A percentile compares a stretch with the other conserved stretches of the same genome.
phyloP scores from a whole-genome alignment of 2,113 vertebrate species.

The Ammodytes marinus region DNA sequence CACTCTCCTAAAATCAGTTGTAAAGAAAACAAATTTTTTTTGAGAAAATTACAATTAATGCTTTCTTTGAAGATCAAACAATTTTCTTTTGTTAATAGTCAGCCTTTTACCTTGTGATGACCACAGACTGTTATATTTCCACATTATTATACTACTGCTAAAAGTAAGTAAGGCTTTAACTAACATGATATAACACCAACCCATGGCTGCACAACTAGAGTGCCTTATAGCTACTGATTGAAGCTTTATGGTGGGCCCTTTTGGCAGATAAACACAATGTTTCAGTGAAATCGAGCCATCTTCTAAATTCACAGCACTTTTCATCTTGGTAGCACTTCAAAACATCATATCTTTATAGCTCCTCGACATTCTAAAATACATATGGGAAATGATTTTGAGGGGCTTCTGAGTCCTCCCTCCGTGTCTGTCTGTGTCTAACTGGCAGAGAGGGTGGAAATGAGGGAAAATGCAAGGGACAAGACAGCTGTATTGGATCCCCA shows the following conservation, averaged over 20 bases:
- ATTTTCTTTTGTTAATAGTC: constrained; percentile 2
- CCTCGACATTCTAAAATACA: constrained; percentile 54
- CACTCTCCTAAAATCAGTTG: constrained; percentile 10
- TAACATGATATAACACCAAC: not conserved
- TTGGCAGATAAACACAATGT: constrained; percentile 38
- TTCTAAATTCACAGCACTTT: constrained; percentile 54
- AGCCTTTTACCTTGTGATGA: constrained; percentile 17
- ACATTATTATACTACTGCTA: not conserved
- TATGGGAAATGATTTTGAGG: constrained; percentile 44
- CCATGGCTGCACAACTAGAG: not conserved
- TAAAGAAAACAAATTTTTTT: not conserved
- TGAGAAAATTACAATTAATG: not conserved
- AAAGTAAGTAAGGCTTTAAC: too few species aligned
- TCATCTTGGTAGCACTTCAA: constrained; percentile 47
- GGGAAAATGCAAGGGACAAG: constrained; percentile 59
- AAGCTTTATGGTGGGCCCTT: constrained; percentile 44
- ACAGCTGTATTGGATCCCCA: constrained; percentile 74
- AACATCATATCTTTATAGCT: constrained; percentile 43
- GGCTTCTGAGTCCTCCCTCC: constrained; percentile 55
- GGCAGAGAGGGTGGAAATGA: constrained; percentile 39
- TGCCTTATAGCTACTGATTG: constrained; percentile 30
- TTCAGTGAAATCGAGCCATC: constrained; percentile 37
- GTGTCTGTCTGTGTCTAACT: constrained; percentile 66
- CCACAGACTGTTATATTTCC: not conserved
- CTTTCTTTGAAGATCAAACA: not conserved